phyloP scores from a whole-genome alignment of 2,888 invertebrate species.

The Graphium colonna region DNA sequence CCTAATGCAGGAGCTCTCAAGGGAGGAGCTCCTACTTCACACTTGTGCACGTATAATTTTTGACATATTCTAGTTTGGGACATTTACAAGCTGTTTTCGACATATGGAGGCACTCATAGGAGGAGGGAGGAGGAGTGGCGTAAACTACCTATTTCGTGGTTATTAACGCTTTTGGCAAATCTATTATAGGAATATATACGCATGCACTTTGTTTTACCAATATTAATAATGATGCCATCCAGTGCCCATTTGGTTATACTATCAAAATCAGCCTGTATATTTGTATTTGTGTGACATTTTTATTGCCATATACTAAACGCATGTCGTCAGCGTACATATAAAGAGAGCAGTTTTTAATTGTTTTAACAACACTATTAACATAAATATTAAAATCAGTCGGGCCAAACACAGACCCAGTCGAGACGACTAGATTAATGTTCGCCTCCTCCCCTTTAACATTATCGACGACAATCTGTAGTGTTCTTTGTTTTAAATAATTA shows the following conservation, averaged over 20 bases:
- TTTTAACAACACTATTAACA: constrained; percentile 23
- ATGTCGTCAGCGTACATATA: constrained; percentile 29
- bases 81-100: neutral
- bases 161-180: no score
- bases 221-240: constrained; percentile 23
- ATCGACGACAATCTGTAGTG: neutral
- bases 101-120: constrained; percentile 22
- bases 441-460: neutral
- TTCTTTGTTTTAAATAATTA: constrained; percentile 19
- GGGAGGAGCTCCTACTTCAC: no score
- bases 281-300: constrained; percentile 10
- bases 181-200: constrained; percentile 5
- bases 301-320: constrained; percentile 22
- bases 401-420: constrained; percentile 28
- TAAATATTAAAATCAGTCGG: constrained; percentile 28
- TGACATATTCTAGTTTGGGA: neutral
- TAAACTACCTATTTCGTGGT: constrained; percentile 1
- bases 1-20: no score
- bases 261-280: constrained; percentile 22
- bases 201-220: constrained; percentile 22
- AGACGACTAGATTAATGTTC: constrained; percentile 20
- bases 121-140: no score
- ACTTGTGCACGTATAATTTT: neutral
- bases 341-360: constrained; percentile 12
- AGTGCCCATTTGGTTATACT: constrained; percentile 23